phyloP scores from a whole-genome alignment of 1,140 invertebrate species.

The Hylaeus volcanicus region DNA sequence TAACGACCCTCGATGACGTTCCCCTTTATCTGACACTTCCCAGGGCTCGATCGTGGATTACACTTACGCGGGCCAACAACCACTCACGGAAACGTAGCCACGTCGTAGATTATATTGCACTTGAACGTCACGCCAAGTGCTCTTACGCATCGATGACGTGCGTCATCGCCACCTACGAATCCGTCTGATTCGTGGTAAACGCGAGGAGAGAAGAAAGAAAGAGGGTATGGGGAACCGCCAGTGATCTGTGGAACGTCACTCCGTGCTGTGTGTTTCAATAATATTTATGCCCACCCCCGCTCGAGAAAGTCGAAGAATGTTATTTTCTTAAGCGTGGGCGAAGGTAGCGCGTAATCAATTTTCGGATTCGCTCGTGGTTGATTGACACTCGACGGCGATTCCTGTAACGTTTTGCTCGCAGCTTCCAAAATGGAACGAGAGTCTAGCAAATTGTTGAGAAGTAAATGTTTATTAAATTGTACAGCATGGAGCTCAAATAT shows the following conservation, averaged over 20 bases:
- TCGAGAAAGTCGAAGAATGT: slow-evolving; percentile 5
- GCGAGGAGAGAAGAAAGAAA: neutral
- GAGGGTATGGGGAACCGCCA: slow-evolving; percentile 4
- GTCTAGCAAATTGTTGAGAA: neutral
- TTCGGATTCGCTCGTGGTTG: slow-evolving; percentile 1
- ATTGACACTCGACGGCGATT: slow-evolving; percentile 8
- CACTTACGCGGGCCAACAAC: neutral
- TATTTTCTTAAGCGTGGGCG: slow-evolving; percentile 33
- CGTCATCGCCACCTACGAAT: slow-evolving; percentile 23
- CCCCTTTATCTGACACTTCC: slow-evolving; percentile 26
- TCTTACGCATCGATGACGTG: slow-evolving; percentile 39
- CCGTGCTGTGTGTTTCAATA: slow-evolving; percentile 19
- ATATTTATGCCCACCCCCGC: slow-evolving; percentile 38
- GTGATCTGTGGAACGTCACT: slow-evolving; percentile 42
- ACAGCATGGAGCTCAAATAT: too few relatives aligned
- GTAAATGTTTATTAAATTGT: too few relatives aligned
- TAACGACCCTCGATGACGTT: slow-evolving; percentile 23
- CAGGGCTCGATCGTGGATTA: slow-evolving; percentile 23
- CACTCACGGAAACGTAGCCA: neutral
- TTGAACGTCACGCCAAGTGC: slow-evolving; percentile 21
- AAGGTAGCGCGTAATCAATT: slow-evolving; percentile 8
- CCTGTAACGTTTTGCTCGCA: too few relatives aligned
- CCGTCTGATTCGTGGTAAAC: slow-evolving; percentile 29
- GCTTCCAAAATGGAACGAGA: too few relatives aligned
- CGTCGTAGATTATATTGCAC: slow-evolving; percentile 26